phyloP scores from a whole-genome alignment of 1,140 invertebrate species.

The Formica selysi region DNA sequence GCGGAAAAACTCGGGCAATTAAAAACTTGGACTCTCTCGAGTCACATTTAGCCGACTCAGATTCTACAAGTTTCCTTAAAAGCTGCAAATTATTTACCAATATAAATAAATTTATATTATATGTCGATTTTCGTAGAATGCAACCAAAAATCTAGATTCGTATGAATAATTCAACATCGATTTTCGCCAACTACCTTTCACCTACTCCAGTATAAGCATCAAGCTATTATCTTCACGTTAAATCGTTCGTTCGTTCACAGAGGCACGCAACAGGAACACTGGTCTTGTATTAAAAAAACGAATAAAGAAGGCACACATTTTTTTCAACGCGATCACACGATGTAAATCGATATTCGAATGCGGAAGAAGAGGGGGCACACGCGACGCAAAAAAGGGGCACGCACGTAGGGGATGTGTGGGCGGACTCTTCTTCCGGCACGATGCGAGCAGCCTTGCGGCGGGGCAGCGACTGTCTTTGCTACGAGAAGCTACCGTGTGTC shows the following conservation, averaged over 20 bases:
- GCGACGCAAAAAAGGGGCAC: conserved; percentile 48
- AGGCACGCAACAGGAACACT: background rate
- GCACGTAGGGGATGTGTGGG: conserved; percentile 28
- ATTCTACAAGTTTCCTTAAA: background rate
- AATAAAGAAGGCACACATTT: background rate
- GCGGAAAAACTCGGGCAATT: background rate
- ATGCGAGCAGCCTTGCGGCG: conserved; percentile 78
- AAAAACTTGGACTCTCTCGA: conserved; percentile 9
- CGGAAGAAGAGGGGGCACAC: conserved; percentile 43
- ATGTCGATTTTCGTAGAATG: background rate
- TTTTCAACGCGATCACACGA: background rate
- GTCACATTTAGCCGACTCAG: background rate
- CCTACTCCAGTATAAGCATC: background rate
- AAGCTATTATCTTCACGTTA: background rate
- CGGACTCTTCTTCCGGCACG: conserved; percentile 71
- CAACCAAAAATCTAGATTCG: conserved; percentile 34
- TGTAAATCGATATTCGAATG: conserved; percentile 2
- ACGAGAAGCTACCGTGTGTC: conserved; percentile 79
- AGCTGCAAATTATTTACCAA: background rate
- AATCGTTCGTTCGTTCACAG: background rate
- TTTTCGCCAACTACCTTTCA: conserved; percentile 14
- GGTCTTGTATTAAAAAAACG: background rate
- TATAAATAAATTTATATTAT: background rate
- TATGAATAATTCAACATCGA: too few species aligned
- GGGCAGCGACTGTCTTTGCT: conserved; percentile 79